Conservation (phyloP, 2,797 vertebrate genomes). For the Hydrolagus colliei region DNA sequence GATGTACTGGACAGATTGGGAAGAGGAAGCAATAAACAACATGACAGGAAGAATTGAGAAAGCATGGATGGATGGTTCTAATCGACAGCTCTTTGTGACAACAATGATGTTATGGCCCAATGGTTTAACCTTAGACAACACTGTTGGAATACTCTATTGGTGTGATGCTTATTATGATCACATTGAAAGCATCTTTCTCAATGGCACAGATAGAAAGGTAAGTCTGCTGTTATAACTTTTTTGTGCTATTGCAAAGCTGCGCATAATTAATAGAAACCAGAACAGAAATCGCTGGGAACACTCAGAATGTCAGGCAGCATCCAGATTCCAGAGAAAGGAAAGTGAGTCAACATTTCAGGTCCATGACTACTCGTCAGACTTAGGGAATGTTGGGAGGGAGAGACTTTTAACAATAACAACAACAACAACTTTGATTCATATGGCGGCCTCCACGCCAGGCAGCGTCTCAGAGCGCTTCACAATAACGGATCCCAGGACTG, state of each 20-base stretch:
- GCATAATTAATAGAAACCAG: neutral
- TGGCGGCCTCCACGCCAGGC: no score
- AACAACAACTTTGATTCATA: no score
- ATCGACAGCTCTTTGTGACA: slow-evolving; percentile 84
- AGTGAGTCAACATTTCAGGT: no score
- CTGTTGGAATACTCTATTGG: slow-evolving; percentile 81
- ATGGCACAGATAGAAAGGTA: slow-evolving; percentile 89
- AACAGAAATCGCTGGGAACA: no score
- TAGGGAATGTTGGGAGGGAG: neutral
- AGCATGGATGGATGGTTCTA: slow-evolving; percentile 94
- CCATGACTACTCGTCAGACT: no score
- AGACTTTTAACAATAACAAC: no score
- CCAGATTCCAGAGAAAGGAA: no score
- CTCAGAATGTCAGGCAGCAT: no score
- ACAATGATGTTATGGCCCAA: slow-evolving; percentile 98
- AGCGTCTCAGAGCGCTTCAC: no score
- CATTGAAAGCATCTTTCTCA: slow-evolving; percentile 90
- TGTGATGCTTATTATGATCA: slow-evolving; percentile 98
- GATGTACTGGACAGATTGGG: slow-evolving; percentile 99
- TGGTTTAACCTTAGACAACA: slow-evolving; percentile 84
- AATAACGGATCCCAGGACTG: no score
- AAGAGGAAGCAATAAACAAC: slow-evolving; percentile 94
- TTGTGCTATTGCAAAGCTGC: neutral
- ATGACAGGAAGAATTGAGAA: slow-evolving; percentile 94
- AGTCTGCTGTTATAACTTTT: slow-evolving; percentile 37